Conservation (phyloP, 1,140 invertebrate genomes). For the Drosophila ananassae region DNA sequence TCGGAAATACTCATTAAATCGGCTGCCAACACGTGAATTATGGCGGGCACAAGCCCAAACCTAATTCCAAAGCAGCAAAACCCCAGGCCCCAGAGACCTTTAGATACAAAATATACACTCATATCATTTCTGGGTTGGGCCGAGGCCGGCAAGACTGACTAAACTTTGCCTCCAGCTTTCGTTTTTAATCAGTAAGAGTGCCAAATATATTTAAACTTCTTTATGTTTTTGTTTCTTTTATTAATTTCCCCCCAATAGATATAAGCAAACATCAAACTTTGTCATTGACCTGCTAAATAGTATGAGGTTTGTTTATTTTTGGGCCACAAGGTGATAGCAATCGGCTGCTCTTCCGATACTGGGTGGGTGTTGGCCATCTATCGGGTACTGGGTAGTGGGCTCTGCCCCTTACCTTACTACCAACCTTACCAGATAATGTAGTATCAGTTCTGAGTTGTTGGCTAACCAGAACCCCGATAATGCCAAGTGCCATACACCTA, state of each 20-base stretch:
- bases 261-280: conserved; percentile 51
- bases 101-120: conserved; percentile 21
- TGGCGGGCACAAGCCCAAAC: conserved; percentile 32
- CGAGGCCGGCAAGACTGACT: conserved; percentile 26
- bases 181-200: conserved; percentile 71
- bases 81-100: conserved; percentile 12
- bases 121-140: conserved; percentile 39
- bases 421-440: conserved; percentile 40
- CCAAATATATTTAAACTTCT: conserved; percentile 32
- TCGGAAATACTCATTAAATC: conserved; percentile 36
- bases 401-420: conserved; percentile 8
- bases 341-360: conserved; percentile 5
- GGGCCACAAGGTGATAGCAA: conserved; percentile 38
- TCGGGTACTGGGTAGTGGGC: neutral
- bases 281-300: conserved; percentile 67
- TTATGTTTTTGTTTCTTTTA: conserved; percentile 16
- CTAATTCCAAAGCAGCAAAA: conserved; percentile 5
- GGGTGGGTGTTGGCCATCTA: conserved; percentile 21
- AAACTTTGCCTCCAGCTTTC: conserved; percentile 45
- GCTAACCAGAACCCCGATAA: conserved; percentile 37
- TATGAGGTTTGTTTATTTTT: conserved; percentile 19
- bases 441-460: conserved; percentile 33
- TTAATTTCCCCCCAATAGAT: neutral
- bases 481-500: conserved; percentile 36
- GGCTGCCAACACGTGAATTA: conserved; percentile 73